Conservation (phyloP, 2,113 vertebrate species). For the Penelope pileata region DNA sequence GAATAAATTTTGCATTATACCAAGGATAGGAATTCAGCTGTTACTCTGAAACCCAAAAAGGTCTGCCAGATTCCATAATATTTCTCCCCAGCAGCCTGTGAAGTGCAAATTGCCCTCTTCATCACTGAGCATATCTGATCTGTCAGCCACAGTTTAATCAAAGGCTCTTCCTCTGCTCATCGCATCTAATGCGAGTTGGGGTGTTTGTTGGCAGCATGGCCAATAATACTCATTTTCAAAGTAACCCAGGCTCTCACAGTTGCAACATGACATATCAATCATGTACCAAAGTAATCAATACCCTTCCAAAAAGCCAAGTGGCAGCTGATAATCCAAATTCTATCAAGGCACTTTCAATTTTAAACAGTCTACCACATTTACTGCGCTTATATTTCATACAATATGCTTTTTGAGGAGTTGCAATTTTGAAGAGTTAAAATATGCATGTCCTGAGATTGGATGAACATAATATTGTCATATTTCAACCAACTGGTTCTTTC, state of each 20-base stretch:
- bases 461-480: not conserved
- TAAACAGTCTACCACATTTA: not conserved
- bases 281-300: not conserved
- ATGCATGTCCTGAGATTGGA: not conserved
- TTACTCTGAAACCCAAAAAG: not conserved
- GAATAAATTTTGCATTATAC: not conserved
- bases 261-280: accelerated
- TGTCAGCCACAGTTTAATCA: not conserved
- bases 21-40: not conserved
- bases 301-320: not conserved
- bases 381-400: not conserved
- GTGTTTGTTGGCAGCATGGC: not conserved
- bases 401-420: not conserved
- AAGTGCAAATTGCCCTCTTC: conserved; percentile 14
- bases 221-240: accelerated
- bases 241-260: not conserved
- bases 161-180: not conserved
- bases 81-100: not conserved
- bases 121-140: not conserved
- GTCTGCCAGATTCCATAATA: conserved; percentile 6
- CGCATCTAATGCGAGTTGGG: accelerated
- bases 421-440: not conserved
- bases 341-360: not conserved
- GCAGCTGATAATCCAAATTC: not conserved
- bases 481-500: not conserved